Conservation (phyloP, 2,113 vertebrate genomes). For the Gallinago jamesoni region DNA sequence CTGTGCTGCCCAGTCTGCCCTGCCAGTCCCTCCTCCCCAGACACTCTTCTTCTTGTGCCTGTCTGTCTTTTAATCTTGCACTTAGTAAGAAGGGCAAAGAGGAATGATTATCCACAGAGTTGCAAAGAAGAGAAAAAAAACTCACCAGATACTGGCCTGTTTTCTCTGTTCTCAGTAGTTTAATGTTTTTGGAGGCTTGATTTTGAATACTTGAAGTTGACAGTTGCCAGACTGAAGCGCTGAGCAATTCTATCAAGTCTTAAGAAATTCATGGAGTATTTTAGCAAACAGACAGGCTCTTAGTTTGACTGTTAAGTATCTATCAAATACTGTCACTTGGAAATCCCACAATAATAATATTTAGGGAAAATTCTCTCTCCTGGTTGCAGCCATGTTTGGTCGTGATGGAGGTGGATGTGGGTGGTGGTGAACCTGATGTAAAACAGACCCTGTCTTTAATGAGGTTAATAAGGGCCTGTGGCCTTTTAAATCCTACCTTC, state of each 20-base stretch:
- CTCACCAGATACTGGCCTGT: background rate
- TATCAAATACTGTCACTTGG: background rate
- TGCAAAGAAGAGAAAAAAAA: background rate
- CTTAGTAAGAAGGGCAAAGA: background rate
- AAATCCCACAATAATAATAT: background rate
- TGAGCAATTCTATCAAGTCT: background rate
- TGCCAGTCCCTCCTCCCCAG: conserved; percentile 3
- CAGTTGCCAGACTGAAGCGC: background rate
- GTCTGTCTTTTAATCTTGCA: background rate
- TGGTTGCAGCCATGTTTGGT: background rate
- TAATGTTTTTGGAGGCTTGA: background rate
- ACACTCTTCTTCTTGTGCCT: background rate
- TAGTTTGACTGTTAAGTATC: background rate
- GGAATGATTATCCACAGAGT: background rate
- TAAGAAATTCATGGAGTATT: background rate
- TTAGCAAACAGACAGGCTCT: background rate
- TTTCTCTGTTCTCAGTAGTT: background rate
- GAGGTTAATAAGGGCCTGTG: background rate
- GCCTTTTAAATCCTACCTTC: background rate
- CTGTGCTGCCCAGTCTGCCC: background rate
- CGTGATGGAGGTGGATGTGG: background rate
- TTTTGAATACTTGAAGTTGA: background rate
- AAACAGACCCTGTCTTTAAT: background rate
- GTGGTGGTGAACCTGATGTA: background rate
- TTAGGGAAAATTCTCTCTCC: background rate